Evolutionary conservation across 2,113 vertebrate species (phyloP), one percentile per base, ranked within the genome.

Genomic region (Oxygymnocypris stewartii): DNA sequence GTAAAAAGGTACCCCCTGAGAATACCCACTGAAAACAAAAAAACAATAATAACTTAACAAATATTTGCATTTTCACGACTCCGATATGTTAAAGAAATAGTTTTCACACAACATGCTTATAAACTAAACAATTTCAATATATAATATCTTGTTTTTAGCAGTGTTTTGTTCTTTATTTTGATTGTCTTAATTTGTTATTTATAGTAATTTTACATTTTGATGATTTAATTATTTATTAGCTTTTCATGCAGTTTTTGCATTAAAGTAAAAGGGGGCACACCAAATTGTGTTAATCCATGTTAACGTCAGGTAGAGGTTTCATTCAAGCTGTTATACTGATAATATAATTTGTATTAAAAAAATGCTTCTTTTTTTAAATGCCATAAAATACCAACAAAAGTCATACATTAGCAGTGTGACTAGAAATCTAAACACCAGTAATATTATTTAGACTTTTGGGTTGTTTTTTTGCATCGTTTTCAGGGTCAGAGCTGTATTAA

Each of bases 401-500:
- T 23, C 18, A 57, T 57, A 8, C 57, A 10, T n/a, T n/a, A 59
- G 20, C 42, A 8, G 23, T 28, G n/a, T 47, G 23, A 49, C n/a
- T 37, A 37, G 1, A 40, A 35, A 16, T 57, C 18, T 14, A 74
- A 57, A 69, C 18, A 37, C 6, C 79, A n/a, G 12, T 4, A 47
- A 67, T 73, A 37, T n/a, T 83, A 16, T 37, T 71, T 71, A 37
- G 16, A 51, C 18, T 11, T 83, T 37, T 23, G 25, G 11, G 40
- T 20, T 25, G 16, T 57, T 57, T 37, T 31, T 37, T 31, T 54
- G 1, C 63, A 51, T 37, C n/a, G 28, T 71, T 59, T 40, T 84
- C 69, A 74, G 49, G 35, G 69, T 74, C 82, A 59, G 35, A 59
- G 69, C 31, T 51, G 23, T 59, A 49, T 71, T 82, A 71, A 49